Conservation (phyloP, 2,113 vertebrate genomes). For the Falcunculus frontatus region DNA sequence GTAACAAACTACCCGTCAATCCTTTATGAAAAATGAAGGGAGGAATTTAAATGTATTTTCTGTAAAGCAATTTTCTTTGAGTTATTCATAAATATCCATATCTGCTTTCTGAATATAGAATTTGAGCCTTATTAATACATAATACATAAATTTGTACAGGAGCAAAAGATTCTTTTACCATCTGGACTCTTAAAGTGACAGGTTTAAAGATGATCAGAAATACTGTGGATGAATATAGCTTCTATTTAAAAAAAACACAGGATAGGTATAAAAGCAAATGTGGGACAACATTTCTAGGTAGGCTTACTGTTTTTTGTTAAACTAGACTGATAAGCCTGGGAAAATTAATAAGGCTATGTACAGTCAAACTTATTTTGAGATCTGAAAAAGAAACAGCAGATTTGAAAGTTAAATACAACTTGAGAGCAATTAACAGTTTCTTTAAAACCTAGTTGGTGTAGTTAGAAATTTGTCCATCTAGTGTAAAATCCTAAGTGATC, state of each 20-base stretch:
- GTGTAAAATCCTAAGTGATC: neutral
- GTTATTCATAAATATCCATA: neutral
- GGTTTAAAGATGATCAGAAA: neutral
- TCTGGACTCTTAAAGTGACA: neutral
- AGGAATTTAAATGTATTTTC: neutral
- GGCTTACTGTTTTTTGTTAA: neutral
- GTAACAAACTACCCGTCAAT: neutral
- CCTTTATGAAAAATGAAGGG: neutral
- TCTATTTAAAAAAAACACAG: neutral
- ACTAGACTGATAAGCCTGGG: neutral
- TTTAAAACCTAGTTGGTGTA: neutral
- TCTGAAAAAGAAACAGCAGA: neutral
- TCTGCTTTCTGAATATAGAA: neutral
- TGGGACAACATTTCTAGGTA: neutral
- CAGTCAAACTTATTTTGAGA: neutral
- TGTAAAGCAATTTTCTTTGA: neutral
- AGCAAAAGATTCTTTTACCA: neutral
- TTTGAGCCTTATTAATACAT: constrained; percentile 5
- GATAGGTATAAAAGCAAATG: neutral
- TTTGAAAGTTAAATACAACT: neutral
- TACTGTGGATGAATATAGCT: neutral
- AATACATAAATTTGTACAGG: neutral
- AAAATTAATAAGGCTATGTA: neutral
- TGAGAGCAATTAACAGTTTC: neutral
- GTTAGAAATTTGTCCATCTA: neutral